Base-by-base conservation (phyloP, 1,140 invertebrate species). In the Neuroterus valhalla region DNA sequence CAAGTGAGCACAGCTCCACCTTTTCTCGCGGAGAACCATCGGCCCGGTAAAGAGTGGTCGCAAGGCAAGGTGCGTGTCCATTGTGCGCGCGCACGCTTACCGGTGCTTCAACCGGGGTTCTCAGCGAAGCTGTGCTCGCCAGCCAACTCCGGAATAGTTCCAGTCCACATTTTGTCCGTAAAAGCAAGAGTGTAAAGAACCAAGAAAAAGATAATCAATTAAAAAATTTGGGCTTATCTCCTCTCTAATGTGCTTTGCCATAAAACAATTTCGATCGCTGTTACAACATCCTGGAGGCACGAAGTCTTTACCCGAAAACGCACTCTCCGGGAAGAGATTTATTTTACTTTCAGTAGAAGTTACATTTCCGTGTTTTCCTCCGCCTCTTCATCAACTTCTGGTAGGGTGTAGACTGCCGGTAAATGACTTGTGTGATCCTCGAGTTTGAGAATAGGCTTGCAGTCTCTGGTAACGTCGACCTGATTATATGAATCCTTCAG, bases 331-430 rank as follows among this genome's bases (percentile, higher is more conserved):
- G 45, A 66, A 73, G 55, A 72, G 66, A 26, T 78, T 42, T 66
- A 31, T 44, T 75, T 79, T 75, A 68, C 52, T 75, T 67, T 68
- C 72, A 75, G 77, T 74, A 76, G 73, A 81, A 55, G 71, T 91
- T 85, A 92, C 91, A 92, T 92, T 81, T 92, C 89, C n/a, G 91
- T 92, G 80, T 91, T 91, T 46, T 92, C 92, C 76, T 93, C 93
- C 67, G 91, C 88, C 84, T 94, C 93, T 69, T 93, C 92, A 75
- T 93, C 92, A 38, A 89, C 85, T 82, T 93, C 92, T 43, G 92
- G 91, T 62, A 93, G 86, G n/a, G 93, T 93, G 74, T 93, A 93
- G 12, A 93, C 92, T 1, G 92, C 91, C 26, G 90, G 87, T 66
- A 84, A 76, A 45, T 81, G 71, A 55, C 81, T 81, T 26, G 87